These are phyloP conservation scores for Ammodytes dubius DNA, from an alignment of 2,113 vertebrate species.

Conservation along the genomic window DNA sequence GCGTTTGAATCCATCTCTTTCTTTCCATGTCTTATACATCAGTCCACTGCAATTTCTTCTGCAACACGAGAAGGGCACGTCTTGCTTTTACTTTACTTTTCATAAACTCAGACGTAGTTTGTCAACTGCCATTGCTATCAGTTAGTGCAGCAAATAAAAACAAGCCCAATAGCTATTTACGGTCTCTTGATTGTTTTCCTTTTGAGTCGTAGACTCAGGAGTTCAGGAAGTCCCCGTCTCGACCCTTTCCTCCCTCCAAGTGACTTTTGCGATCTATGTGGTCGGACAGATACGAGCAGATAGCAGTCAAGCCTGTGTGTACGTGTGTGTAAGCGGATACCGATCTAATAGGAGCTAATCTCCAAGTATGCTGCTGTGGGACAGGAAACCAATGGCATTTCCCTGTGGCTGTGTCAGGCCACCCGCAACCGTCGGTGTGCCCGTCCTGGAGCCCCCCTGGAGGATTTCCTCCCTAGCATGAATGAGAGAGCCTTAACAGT, in stretches of 20 bases:
- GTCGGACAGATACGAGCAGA: constrained; percentile 55
- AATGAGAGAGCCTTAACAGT: not conserved
- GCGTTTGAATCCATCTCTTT: constrained; percentile 2
- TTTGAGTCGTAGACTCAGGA: not conserved
- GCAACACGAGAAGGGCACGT: not conserved
- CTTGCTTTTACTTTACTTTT: not conserved
- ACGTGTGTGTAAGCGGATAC: constrained; percentile 18
- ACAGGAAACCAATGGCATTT: constrained; percentile 73
- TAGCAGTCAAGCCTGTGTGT: constrained; percentile 17
- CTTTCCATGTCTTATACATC: not conserved
- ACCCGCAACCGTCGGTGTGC: constrained; percentile 29
- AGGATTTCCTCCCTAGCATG: constrained; percentile 36
- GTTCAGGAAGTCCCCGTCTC: constrained; percentile 59
- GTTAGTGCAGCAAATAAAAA: not conserved
- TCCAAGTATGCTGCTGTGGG: constrained; percentile 58
- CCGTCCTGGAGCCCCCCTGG: constrained; percentile 40
- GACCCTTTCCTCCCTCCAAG: constrained; percentile 56
- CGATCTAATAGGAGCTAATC: constrained; percentile 59
- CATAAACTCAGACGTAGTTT: not conserved
- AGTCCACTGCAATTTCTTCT: constrained; percentile 15
- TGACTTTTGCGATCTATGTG: constrained; percentile 19
- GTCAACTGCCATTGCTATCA: not conserved
- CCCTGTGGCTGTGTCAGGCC: constrained; percentile 63
- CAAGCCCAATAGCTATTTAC: not conserved
- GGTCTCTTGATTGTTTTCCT: not conserved